A percentile compares a stretch with the other conserved stretches of the same genome.
phyloP scores from a whole-genome alignment of 2,797 vertebrate species.

The Danionella dracula region DNA sequence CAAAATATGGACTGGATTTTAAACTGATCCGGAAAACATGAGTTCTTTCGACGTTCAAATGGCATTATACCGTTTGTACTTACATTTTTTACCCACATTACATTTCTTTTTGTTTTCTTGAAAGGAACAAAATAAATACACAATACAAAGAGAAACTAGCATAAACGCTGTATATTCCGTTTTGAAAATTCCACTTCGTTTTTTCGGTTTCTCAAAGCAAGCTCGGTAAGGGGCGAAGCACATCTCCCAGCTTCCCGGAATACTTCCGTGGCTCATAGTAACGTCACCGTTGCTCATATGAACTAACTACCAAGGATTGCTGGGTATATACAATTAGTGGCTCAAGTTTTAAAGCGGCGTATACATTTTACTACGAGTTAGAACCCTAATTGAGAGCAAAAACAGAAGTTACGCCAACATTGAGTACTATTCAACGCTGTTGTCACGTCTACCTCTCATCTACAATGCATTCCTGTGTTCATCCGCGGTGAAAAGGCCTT shows the following conservation, averaged over 20 bases:
- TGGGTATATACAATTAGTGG: too few species aligned
- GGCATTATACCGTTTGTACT: background rate
- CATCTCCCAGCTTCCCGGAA: constrained; percentile 36
- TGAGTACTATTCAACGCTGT: constrained; percentile 47
- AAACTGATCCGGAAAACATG: background rate
- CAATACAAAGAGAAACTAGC: background rate
- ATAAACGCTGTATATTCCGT: too few species aligned
- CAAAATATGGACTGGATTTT: constrained; percentile 58
- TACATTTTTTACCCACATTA: too few species aligned
- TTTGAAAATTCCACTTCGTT: constrained; percentile 46
- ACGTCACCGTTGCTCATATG: constrained; percentile 40
- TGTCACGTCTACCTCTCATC: constrained; percentile 49
- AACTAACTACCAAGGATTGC: background rate
- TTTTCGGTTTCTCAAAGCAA: constrained; percentile 29
- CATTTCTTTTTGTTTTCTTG: background rate
- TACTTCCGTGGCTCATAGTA: constrained; percentile 48
- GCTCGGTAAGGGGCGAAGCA: constrained; percentile 50
- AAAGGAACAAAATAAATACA: background rate
- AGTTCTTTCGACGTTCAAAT: background rate
- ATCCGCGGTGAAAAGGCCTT: constrained; percentile 51
- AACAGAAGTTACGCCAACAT: constrained; percentile 22
- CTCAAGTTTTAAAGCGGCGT: too few species aligned
- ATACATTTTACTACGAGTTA: too few species aligned
- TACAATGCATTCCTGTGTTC: constrained; percentile 55
- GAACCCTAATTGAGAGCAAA: too few species aligned